phyloP scores from a whole-genome alignment of 1,140 invertebrate genomes.

The Papilio machaon region DNA sequence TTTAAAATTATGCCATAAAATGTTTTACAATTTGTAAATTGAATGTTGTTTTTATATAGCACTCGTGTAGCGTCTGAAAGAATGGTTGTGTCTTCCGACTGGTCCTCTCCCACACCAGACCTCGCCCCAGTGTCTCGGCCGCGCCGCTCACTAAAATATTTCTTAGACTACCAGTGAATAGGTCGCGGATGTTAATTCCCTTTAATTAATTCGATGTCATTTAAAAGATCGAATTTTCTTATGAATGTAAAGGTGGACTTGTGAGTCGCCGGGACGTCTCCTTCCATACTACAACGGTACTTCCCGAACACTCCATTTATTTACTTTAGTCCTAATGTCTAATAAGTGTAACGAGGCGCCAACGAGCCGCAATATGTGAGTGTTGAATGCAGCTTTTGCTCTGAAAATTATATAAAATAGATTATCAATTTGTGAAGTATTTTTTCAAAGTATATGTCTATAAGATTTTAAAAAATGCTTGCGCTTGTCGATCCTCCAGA shows the following conservation, averaged over 20 bases:
- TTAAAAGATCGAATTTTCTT: background rate
- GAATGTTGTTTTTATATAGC: slow-evolving; percentile 60
- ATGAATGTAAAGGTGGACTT: background rate
- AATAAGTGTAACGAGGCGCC: background rate
- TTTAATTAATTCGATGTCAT: background rate
- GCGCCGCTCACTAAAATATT: background rate
- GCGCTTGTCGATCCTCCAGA: background rate
- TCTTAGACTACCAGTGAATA: slow-evolving; percentile 10
- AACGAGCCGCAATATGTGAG: too few relatives aligned
- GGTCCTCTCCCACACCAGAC: background rate
- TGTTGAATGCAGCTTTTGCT: background rate
- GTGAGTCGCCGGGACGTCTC: background rate
- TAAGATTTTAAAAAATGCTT: background rate
- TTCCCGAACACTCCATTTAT: slow-evolving; percentile 58
- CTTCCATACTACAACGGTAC: slow-evolving; percentile 39
- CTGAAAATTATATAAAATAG: background rate
- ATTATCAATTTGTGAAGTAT: background rate
- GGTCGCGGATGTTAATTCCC: background rate
- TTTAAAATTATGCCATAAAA: slow-evolving; percentile 75
- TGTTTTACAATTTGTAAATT: slow-evolving; percentile 68
- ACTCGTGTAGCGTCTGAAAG: slow-evolving; percentile 29
- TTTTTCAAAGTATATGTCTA: background rate
- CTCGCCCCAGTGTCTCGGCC: too few relatives aligned
- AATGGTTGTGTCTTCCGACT: slow-evolving; percentile 36
- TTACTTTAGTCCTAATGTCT: slow-evolving; percentile 7